Base-by-base conservation (phyloP, 2,797 vertebrate species). In the Dicrostonyx torquatus region DNA sequence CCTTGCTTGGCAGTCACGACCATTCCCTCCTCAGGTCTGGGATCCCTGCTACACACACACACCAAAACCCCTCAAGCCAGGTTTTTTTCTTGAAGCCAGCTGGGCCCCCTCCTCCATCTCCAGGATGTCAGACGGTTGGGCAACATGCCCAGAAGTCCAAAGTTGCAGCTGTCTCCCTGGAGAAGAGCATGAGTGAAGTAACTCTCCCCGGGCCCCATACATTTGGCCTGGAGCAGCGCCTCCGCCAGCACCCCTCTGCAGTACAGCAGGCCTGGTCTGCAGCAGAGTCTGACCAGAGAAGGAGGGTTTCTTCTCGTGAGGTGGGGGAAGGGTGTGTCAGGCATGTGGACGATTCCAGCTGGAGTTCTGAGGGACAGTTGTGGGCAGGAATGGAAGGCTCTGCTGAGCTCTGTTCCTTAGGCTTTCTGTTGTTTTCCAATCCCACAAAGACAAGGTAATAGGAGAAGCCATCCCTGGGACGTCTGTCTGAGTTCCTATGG, bases 131-230 rank as follows among this genome's bases (percentile, higher is more conserved):
- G 72, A 40, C 68, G 48, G 3, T 13, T 96, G 84, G 93, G 91
- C 89, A 94, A 53, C 64, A 34, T 94, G 79, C 92, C 91, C 64
- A 84, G 87, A 91, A 94, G 60, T 90, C 55, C 11, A 0, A 86
- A 94, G 79, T 90, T 14, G 4, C 62, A 96, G 82, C 53, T 84
- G 45, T 90, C 89, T 96, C 62, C 78, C 68, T 90, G 60, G 88
- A 93, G 82, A 95, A 95, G 87, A 37, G 31, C 34, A 48, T 73
- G 70, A 76, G 40, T 58, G 2, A 70, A 84, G 53, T n/a, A 48
- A 90, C 78, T 95, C 45, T 78, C 48, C 31, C 37, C 0, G 6
- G 26, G 31, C 22, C n/a, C 45, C 58, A 11, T 2, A n/a, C 40
- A 31, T 83, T 48, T 70, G 79, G 76, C 76, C 92, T 90, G 50